phyloP scores from a whole-genome alignment of 2,797 vertebrate species.

The Myiotriccus ornatus region DNA sequence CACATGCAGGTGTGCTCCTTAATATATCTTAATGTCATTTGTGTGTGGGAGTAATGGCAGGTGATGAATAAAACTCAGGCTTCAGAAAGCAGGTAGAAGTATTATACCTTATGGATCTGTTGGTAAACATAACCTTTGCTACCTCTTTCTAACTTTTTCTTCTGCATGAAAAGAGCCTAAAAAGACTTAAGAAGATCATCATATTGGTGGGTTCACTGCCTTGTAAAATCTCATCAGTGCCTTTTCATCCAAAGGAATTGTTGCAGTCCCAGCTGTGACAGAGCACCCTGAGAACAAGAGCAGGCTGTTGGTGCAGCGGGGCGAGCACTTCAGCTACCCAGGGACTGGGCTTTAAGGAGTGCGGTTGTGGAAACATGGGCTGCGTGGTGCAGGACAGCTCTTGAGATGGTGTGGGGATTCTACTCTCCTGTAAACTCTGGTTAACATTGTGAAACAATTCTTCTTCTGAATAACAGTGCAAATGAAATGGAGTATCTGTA shows the following conservation, averaged over 20 bases:
- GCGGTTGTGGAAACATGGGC: fast-evolving
- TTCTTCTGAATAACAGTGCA: not conserved
- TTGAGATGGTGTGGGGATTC: not conserved
- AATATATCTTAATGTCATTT: not conserved
- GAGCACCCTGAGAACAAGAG: not conserved
- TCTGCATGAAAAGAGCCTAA: not conserved
- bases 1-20: not conserved
- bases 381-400: not conserved
- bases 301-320: not conserved
- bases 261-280: fast-evolving
- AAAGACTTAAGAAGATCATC: not conserved
- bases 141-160: not conserved
- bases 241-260: not conserved
- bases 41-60: not conserved
- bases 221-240: not conserved
- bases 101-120: not conserved
- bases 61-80: not conserved
- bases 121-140: not conserved
- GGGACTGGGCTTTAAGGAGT: not conserved
- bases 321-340: fast-evolving
- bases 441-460: not conserved
- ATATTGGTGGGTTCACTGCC: not conserved
- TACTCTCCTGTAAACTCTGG: not conserved
- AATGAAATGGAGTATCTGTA: not conserved
- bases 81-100: not conserved